These are phyloP conservation scores for Caenorhabditis parvicauda DNA, from an alignment of 2,888 invertebrate genomes.

Conservation along the genomic window DNA sequence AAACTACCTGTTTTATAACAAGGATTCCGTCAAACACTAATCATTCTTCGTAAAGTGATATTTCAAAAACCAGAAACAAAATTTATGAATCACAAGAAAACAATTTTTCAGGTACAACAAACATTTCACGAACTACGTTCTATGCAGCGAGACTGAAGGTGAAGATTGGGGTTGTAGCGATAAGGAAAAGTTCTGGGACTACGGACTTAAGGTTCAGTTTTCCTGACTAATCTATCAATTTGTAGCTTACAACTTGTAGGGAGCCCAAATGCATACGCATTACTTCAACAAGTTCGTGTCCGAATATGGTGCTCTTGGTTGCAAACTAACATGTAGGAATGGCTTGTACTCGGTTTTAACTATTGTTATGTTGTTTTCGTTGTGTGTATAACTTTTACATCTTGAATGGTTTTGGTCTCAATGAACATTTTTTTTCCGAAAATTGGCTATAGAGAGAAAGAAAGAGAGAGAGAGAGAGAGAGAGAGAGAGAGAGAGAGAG, in stretches of 20 bases:
- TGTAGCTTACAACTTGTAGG: slow-evolving; percentile 13
- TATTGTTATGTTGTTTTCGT: neutral
- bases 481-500: too few relatives aligned
- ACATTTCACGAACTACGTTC: slow-evolving; percentile 23
- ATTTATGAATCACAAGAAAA: neutral
- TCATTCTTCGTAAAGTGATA: too few relatives aligned
- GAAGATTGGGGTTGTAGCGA: slow-evolving; percentile 40
- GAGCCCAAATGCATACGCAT: slow-evolving; percentile 28
- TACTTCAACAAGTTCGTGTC: slow-evolving; percentile 40
- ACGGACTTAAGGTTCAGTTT: slow-evolving; percentile 23
- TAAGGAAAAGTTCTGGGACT: slow-evolving; percentile 29
- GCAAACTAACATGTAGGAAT: slow-evolving; percentile 9
- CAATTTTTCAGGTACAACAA: slow-evolving; percentile 31
- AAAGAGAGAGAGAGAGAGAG: too few relatives aligned
- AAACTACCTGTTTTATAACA: too few relatives aligned
- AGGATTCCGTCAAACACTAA: too few relatives aligned
- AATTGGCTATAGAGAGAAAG: too few relatives aligned
- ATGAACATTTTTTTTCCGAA: neutral
- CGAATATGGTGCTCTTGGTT: slow-evolving; percentile 32
- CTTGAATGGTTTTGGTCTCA: slow-evolving; percentile 1
- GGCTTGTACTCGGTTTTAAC: neutral
- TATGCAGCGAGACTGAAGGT: slow-evolving; percentile 26
- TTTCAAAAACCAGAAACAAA: too few relatives aligned
- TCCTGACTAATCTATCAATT: neutral
- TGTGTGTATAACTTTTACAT: neutral